phyloP scores from a whole-genome alignment of 1,140 invertebrate species.

The Ostrea denselamellosa region DNA sequence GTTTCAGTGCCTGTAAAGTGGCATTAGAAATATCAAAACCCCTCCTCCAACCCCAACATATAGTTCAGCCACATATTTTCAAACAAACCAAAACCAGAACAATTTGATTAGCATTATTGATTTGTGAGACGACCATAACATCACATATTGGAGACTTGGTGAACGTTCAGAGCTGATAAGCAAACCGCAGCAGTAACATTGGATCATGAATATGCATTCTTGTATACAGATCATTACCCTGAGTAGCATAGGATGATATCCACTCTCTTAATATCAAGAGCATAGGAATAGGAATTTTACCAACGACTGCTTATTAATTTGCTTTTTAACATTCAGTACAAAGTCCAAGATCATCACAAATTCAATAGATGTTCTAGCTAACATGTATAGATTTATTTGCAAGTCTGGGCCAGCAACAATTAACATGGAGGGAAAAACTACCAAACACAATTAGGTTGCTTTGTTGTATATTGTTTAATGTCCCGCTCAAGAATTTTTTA shows the following conservation, averaged over 20 bases:
- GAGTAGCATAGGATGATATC: not conserved
- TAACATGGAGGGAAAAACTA: no score
- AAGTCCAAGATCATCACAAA: no score
- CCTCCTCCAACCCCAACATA: not conserved
- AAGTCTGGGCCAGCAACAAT: no score
- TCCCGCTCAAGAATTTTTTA: no score
- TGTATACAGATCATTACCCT: not conserved
- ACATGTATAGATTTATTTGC: no score
- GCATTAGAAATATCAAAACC: no score
- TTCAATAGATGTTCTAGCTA: no score
- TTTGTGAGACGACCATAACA: not conserved
- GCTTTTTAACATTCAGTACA: no score
- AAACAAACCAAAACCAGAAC: not conserved
- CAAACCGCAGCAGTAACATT: not conserved
- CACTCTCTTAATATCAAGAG: not conserved
- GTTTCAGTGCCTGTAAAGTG: no score
- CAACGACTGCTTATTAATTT: not conserved
- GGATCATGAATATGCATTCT: constrained; percentile 18
- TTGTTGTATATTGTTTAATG: no score
- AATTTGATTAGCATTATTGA: constrained; percentile 36
- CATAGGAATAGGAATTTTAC: not conserved
- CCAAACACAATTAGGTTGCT: no score
- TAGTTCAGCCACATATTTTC: constrained; percentile 3
- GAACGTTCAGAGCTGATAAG: not conserved
- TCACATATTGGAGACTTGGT: not conserved